Evolutionary conservation across 2,113 vertebrate genomes (phyloP), one percentile per base, ranked within the genome.

Genomic region (Vireo altiloquus): DNA sequence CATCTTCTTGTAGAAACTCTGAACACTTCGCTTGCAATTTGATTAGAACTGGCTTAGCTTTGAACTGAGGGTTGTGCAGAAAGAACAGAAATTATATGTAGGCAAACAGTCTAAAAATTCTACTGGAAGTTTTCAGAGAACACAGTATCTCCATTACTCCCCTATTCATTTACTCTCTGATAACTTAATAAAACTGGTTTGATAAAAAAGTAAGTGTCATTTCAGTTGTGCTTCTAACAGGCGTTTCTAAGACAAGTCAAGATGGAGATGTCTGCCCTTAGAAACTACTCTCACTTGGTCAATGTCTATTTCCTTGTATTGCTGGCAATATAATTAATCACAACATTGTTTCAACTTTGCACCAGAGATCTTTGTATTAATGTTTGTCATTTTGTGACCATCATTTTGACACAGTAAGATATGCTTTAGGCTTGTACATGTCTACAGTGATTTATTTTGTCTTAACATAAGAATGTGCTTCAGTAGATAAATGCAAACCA

Each of bases 391-490:
- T 68, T 95, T 92, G 74, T 56, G 64, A 63, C 72, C 44, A 4
- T 86, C 87, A 79, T 86, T 91, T 84, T 87, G 80, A 97, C 90
- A 95, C 72, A 47, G 28, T 85, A 81, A 88, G 70, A 69, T 90
- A 94, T 1, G 71, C 84, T 85, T 94, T 94, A 92, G 89, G 87
- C 92, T 97, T 95, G 85, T 89, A 93, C 89, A 74, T 97, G 96
- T 95, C 89, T 88, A 78, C 80, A 68, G 77, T 87, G 59, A 95
- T 98, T 97, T 90, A 81, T 97, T 97, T 93, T 91, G 71, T 85
- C 82, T 91, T 89, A 83, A 81, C 82, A 91, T 90, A 87, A 92
- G 82, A 91, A 42, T 25, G 30, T 80, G 42, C 54, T 66, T 52
- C 61, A 39, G 39, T 61, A 76, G 46, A 75, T 92, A 96, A 95